Conservation (phyloP, 2,113 vertebrate species). For the Potamarius usumacintae region DNA sequence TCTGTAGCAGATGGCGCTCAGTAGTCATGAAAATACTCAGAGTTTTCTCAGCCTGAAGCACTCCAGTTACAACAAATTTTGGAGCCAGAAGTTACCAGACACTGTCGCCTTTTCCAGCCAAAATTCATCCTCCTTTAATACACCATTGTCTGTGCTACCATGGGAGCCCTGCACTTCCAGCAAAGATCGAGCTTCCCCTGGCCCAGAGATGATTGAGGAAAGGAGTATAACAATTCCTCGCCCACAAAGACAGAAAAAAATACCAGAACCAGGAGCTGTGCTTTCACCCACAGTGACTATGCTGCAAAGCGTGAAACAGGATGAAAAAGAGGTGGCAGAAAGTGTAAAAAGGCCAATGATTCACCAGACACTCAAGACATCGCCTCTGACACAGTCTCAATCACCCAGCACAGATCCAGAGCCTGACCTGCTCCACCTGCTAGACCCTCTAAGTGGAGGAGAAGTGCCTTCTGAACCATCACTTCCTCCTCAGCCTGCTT, state of each 20-base stretch:
- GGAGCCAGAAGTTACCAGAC: conserved; percentile 77
- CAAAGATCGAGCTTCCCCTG: conserved; percentile 56
- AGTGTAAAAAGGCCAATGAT: conserved; percentile 67
- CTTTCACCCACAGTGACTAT: conserved; percentile 75
- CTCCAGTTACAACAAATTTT: conserved; percentile 84
- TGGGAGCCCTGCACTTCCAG: conserved; percentile 60
- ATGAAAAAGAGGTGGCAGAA: conserved; percentile 62
- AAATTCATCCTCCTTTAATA: conserved; percentile 66
- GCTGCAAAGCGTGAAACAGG: conserved; percentile 71
- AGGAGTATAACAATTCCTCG: conserved; percentile 89
- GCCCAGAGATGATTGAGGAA: conserved; percentile 53
- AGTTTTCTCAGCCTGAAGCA: conserved; percentile 80
- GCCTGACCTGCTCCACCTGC: conserved; percentile 80
- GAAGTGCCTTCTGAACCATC: conserved; percentile 62
- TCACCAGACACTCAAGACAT: conserved; percentile 66
- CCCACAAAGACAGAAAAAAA: conserved; percentile 86
- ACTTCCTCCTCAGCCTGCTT: conserved; percentile 66
- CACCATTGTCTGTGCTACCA: conserved; percentile 64
- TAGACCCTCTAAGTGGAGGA: conserved; percentile 79
- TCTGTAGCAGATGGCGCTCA: conserved; percentile 84
- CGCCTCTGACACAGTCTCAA: conserved; percentile 58
- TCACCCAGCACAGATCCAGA: conserved; percentile 65
- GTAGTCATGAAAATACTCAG: conserved; percentile 71
- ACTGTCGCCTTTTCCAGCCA: conserved; percentile 74
- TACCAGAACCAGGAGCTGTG: conserved; percentile 83